Conservation (phyloP, 2,113 vertebrate species). For the Maylandia zebra region DNA sequence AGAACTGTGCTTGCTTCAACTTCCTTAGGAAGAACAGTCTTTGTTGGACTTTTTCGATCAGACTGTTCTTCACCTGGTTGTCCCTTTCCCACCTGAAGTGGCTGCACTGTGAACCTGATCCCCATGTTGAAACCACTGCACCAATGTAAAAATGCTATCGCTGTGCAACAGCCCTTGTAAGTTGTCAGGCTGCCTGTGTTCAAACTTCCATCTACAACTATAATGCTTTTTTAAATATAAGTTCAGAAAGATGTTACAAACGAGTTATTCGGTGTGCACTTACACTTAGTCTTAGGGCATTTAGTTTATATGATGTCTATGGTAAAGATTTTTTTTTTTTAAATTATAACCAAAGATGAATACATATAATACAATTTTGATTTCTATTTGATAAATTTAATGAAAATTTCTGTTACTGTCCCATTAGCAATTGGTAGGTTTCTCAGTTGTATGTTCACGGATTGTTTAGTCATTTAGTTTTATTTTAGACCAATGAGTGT, state of each 20-base stretch:
- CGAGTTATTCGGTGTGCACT: background rate
- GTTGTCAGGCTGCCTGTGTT: background rate
- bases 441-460: background rate
- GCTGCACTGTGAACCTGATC: background rate
- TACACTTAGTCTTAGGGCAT: background rate
- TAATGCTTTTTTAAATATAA: background rate
- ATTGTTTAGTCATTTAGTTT: background rate
- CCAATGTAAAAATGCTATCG: background rate
- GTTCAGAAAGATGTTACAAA: background rate
- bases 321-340: rapidly evolving
- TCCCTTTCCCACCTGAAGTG: background rate
- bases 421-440: background rate
- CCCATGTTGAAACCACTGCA: background rate
- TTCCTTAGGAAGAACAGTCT: background rate
- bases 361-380: background rate
- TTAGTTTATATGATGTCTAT: background rate
- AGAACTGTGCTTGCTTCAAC: background rate
- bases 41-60: background rate
- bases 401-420: background rate
- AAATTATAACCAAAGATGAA: background rate
- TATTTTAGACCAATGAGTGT: background rate
- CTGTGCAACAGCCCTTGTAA: background rate
- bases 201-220: background rate
- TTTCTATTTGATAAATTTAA: background rate
- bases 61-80: background rate